Percentiles rank a stretch among this genome's conserved stretches.
These are phyloP conservation scores for Ceyx margarethae DNA, from an alignment of 2,113 vertebrate genomes.

Conservation along the genomic window DNA sequence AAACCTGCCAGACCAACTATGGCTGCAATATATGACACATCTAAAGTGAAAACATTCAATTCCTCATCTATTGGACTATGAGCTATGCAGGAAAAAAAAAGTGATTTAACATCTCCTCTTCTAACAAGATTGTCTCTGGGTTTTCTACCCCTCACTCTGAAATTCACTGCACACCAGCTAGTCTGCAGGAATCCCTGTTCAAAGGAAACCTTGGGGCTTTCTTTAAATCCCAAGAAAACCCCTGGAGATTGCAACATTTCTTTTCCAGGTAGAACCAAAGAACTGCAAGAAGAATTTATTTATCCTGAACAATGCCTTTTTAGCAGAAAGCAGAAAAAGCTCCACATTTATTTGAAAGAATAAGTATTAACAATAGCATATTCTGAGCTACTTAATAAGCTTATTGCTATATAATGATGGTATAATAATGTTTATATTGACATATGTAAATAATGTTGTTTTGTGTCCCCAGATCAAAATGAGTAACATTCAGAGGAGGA, in stretches of 20 bases:
- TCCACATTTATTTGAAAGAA: neutral
- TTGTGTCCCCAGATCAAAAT: neutral
- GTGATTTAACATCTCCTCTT: neutral
- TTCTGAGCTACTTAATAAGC: neutral
- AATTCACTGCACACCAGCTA: neutral
- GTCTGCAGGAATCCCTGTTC: neutral
- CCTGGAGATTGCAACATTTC: neutral
- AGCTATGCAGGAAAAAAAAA: neutral
- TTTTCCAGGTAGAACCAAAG: neutral
- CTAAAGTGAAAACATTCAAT: neutral
- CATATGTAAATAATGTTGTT: neutral
- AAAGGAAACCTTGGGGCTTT: slow-evolving; percentile 7
- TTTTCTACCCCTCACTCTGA: neutral
- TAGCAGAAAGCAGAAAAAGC: neutral
- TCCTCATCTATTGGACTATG: neutral
- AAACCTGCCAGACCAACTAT: neutral
- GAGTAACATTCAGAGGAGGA: neutral
- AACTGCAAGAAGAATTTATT: neutral
- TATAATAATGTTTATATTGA: neutral
- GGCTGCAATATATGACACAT: neutral
- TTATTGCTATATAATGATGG: neutral
- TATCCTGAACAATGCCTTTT: neutral
- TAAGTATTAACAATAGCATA: neutral
- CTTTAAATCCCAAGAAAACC: neutral
- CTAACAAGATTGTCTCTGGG: neutral